A percentile compares a stretch with the other conserved stretches of the same genome.
Evolutionary conservation across 2,888 invertebrate genomes (phyloP).

Genomic region (Hyposoter didymator): DNA sequence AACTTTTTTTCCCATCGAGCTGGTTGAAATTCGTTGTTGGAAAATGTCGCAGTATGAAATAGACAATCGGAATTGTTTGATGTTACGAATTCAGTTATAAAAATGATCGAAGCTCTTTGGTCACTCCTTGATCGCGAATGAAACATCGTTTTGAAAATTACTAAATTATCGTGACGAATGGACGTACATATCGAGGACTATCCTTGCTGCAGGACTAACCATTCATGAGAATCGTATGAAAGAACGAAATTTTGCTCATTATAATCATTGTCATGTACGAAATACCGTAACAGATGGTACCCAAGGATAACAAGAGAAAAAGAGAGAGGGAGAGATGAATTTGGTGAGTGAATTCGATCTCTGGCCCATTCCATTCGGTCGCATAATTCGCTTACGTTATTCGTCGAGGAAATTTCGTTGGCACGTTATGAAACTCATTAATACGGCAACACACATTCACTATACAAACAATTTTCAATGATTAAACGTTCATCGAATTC

Average conservation of each 20-base stretch:
- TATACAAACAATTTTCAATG: slow-evolving; percentile 64
- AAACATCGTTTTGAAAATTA: slow-evolving; percentile 4
- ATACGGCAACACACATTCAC: slow-evolving; percentile 67
- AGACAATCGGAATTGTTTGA: slow-evolving; percentile 14
- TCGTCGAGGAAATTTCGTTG: slow-evolving; percentile 81
- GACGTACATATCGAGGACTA: slow-evolving; percentile 32
- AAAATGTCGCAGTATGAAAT: background rate
- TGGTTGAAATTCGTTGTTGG: background rate
- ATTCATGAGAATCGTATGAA: slow-evolving; percentile 77
- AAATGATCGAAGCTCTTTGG: background rate
- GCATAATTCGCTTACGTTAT: slow-evolving; percentile 79
- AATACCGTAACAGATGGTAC: slow-evolving; percentile 79
- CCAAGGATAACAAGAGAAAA: slow-evolving; percentile 17
- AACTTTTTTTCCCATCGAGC: background rate
- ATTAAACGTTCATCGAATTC: slow-evolving; percentile 70
- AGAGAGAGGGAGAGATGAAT: slow-evolving; percentile 51
- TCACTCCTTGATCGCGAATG: background rate
- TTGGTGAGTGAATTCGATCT: slow-evolving; percentile 64
- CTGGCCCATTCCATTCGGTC: slow-evolving; percentile 56
- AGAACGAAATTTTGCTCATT: slow-evolving; percentile 75
- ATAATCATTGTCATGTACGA: slow-evolving; percentile 78
- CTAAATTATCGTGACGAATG: background rate
- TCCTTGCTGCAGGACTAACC: slow-evolving; percentile 68
- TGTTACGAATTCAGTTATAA: background rate
- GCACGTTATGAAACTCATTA: slow-evolving; percentile 82